Conservation (phyloP, 1,140 invertebrate genomes). For the Oedothorax gibbosus region DNA sequence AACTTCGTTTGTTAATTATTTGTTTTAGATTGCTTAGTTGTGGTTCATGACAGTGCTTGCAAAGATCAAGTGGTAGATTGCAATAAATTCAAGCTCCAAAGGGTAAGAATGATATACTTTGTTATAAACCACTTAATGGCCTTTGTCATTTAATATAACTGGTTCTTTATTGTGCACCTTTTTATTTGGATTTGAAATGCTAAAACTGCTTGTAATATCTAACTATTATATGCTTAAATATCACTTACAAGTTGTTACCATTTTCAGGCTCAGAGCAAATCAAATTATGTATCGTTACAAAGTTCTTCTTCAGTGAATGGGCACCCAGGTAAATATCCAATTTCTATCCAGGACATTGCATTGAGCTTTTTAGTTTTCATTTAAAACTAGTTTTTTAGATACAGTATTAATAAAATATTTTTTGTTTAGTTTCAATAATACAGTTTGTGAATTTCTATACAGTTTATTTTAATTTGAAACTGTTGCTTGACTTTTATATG, state of each 20-base stretch:
- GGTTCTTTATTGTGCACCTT: too few relatives aligned
- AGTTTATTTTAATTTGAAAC: neutral
- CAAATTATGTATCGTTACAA: constrained; percentile 37
- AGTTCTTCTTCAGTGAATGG: constrained; percentile 29
- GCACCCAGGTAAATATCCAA: neutral
- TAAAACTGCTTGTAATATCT: neutral
- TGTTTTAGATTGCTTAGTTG: constrained; percentile 81
- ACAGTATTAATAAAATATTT: neutral
- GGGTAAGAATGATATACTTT: constrained; percentile 14
- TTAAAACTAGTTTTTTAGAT: too few relatives aligned
- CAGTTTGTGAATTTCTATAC: neutral
- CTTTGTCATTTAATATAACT: neutral
- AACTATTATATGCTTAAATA: neutral
- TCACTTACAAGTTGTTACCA: neutral
- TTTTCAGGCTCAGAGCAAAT: constrained; percentile 39
- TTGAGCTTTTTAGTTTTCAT: too few relatives aligned
- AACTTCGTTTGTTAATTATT: neutral
- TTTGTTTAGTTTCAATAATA: neutral
- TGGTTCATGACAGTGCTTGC: constrained; percentile 86
- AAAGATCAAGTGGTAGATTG: constrained; percentile 87
- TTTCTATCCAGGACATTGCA: too few relatives aligned
- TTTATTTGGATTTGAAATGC: neutral
- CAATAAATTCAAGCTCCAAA: constrained; percentile 66
- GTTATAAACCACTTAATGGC: neutral
- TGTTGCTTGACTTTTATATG: too few relatives aligned